Evolutionary conservation across 37 sponge, comb jelly and placozoan genomes (phyloP), one percentile per base, ranked within the genome.

Genomic region (Ephydatia muelleri): DNA sequence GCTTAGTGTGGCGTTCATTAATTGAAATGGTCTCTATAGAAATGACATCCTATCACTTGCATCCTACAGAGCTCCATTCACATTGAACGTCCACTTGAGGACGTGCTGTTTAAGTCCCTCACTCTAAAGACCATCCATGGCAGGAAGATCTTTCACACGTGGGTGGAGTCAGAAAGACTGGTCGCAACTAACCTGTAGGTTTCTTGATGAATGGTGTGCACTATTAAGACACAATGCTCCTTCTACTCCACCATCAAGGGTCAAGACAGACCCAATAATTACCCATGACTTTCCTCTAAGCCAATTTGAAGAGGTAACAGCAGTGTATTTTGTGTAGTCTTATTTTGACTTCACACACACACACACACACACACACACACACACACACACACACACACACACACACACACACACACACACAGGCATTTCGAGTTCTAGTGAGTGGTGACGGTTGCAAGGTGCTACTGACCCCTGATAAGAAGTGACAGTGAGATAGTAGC

Each of bases 121-220:
- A 93, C 94, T 34, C 73, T 96, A 32, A 93, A 91, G 75, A 90
- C 97, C 11, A 88, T 96, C 22, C 94, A 96, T 73, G 97, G 97
- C 2, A 75, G 97, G 64, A 93, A 93, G 87, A 91, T 96, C 39
- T 96, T 96, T 31, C 87, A 87, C 79, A 87, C 94, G 25, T 96
- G 97, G 97, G 85, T 87, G 64, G 73, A 96, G 70, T 85, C 88
- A 12, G 97, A 96, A 75, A 75, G 67, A 37, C 69, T 95, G 31
- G 38, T 92, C 14, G 67, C 64, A 36, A 70, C 78, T 23, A 80
- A 84, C 26, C 29, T 32, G 95, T 94, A 68, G 78, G 88, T n/a
- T n/a, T n/a, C n/a, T n/a, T 23, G 28, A 6, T 57, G 35, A 5
- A 37, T 57, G 5, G 4, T 4, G 47, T 43, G 47, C 47, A 43